phyloP scores from a whole-genome alignment of 2,113 vertebrate species.

The Procavia capensis region DNA sequence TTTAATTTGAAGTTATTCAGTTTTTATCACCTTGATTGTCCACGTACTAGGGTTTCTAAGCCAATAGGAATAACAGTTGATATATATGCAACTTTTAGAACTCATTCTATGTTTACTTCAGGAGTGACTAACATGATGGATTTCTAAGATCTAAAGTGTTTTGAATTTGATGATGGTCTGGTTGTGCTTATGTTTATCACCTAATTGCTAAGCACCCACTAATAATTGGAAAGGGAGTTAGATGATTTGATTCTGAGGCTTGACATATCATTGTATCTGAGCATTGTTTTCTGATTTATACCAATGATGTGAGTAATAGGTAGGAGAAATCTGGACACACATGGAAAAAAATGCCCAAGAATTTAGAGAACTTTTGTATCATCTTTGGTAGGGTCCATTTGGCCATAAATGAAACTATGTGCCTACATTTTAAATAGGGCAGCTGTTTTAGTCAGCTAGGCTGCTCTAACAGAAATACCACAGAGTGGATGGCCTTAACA shows the following conservation, averaged over 20 bases:
- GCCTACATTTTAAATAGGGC: too few species aligned
- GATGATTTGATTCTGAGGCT: background rate
- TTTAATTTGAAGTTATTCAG: background rate
- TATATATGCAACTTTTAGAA: background rate
- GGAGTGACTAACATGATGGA: background rate
- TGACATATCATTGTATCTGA: background rate
- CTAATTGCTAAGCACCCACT: background rate
- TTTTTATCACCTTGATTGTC: conserved; percentile 15
- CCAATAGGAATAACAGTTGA: background rate
- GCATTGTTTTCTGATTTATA: background rate
- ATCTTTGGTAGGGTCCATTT: too few species aligned
- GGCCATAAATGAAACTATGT: too few species aligned
- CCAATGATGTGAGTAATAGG: background rate
- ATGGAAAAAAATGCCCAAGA: too few species aligned
- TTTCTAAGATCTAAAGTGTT: background rate
- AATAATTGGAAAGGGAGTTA: background rate
- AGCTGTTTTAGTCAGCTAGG: too few species aligned
- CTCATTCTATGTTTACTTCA: background rate
- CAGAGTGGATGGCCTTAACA: too few species aligned
- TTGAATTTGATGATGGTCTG: background rate
- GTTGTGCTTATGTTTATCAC: background rate
- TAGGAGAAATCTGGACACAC: too few species aligned
- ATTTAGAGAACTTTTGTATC: too few species aligned
- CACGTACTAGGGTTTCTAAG: background rate
- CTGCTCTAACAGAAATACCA: too few species aligned